Percentiles rank a stretch among this genome's conserved stretches.
phyloP scores from a whole-genome alignment of 1,140 invertebrate genomes.

The Drosophila sp. region DNA sequence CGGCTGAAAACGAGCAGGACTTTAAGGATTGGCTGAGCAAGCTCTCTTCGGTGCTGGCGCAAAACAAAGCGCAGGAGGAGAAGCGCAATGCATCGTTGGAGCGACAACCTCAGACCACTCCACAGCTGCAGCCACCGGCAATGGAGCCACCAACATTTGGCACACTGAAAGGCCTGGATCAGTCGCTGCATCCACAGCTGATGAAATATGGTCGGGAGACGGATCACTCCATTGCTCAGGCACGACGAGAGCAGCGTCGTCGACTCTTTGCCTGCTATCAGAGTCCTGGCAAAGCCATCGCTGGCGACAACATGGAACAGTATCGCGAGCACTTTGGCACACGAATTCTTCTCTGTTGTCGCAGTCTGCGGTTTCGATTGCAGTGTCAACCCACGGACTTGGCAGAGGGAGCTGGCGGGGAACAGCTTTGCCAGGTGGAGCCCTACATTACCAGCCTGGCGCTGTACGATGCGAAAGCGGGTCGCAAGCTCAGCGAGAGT shows the following conservation, averaged over 20 bases:
- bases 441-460: slow-evolving; percentile 95
- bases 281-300: slow-evolving; percentile 51
- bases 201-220: slow-evolving; percentile 96
- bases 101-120: slow-evolving; percentile 86
- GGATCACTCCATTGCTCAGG: slow-evolving; percentile 92
- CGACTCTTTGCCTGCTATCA: slow-evolving; percentile 87
- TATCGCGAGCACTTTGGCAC: slow-evolving; percentile 93
- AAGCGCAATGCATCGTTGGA: slow-evolving; percentile 88
- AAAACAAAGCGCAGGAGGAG: slow-evolving; percentile 90
- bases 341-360: slow-evolving; percentile 92
- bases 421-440: slow-evolving; percentile 93
- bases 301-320: slow-evolving; percentile 86
- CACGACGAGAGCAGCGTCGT: slow-evolving; percentile 90
- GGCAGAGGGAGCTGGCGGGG: slow-evolving; percentile 86
- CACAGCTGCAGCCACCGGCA: slow-evolving; percentile 52
- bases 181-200: slow-evolving; percentile 93
- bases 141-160: slow-evolving; percentile 86
- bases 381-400: slow-evolving; percentile 92
- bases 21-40: slow-evolving; percentile 93
- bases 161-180: slow-evolving; percentile 93
- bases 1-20: slow-evolving; percentile 94
- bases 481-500: slow-evolving; percentile 95
- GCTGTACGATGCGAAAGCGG: slow-evolving; percentile 93
- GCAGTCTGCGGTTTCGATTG: slow-evolving; percentile 87
- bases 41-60: slow-evolving; percentile 90